Evolutionary conservation across 2,888 invertebrate species (phyloP), one percentile per base, ranked within the genome.

Genomic region (Drosophila tripunctata): DNA sequence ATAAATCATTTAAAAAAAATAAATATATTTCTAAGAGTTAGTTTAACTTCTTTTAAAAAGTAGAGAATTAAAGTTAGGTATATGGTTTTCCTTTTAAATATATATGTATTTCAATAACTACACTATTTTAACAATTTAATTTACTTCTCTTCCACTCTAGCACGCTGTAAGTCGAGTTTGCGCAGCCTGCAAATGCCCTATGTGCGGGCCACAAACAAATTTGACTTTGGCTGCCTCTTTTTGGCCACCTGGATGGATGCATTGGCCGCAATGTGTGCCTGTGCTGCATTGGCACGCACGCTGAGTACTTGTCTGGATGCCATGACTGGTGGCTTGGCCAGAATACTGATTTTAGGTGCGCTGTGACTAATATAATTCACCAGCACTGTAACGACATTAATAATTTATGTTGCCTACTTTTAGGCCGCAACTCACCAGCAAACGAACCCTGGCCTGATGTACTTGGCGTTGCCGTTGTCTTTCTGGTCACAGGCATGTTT

Each of bases 361-460:
- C 75, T 21, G 44, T 15, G 40, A 31, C 52, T 12, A 61, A 57
- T 63, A 64, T 66, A 62, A 55, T 50, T 2, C 4, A 21, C 21
- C 44, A 2, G 6, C 21, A 68, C 65, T 71, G 60, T 67, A n/a
- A n/a, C n/a, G n/a, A 15, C 2, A 21, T 63, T 36, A 48, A 38
- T 19, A 19, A 64, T 57, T 61, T 57, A 61, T 54, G 51, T 68
- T 85, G 74, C 79, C 40, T 67, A 65, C 80, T 77, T 82, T 78
- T 63, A 91, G 91, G 91, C 66, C 90, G 91, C 66, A 92, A 92
- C 67, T 89, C 92, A 65, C 88, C 91, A 31, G 83, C 87, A 36
- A 91, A 91, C 57, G 93, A 93, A 76, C 93, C 93, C 4, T 93
- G 93, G 93, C 93, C 93, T 22, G 93, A 93, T 90, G 92, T 93